Conservation (phyloP, 2,888 invertebrate species). For the Drosophila niveifrons region DNA sequence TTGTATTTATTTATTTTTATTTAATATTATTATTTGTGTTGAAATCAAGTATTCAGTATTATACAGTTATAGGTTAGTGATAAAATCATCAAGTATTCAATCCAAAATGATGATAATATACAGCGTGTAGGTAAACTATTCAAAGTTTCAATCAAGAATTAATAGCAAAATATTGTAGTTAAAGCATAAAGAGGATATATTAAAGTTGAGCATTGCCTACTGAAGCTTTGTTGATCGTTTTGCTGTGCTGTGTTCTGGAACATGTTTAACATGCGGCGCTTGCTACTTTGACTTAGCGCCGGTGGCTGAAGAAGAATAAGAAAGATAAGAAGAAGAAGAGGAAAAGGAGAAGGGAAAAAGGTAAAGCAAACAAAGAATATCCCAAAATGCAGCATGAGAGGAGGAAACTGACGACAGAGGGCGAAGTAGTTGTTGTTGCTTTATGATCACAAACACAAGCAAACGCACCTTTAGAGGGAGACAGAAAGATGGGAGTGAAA, state of each 20-base stretch:
- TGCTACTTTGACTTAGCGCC: constrained; percentile 77
- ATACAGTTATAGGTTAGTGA: too few relatives aligned
- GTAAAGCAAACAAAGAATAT: constrained; percentile 64
- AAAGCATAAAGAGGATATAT: constrained; percentile 17
- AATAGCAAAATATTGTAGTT: too few relatives aligned
- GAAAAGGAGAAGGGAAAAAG: constrained; percentile 32
- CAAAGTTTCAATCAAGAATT: too few relatives aligned
- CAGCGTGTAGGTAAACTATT: too few relatives aligned
- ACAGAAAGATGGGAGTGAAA: not conserved
- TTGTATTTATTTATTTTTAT: too few relatives aligned
- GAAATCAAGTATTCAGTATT: too few relatives aligned
- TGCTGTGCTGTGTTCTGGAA: constrained; percentile 57
- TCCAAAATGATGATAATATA: too few relatives aligned
- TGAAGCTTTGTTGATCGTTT: constrained; percentile 28
- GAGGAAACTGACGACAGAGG: constrained; percentile 23
- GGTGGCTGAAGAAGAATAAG: constrained; percentile 32
- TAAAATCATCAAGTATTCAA: too few relatives aligned
- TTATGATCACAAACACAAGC: constrained; percentile 27
- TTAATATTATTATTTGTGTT: too few relatives aligned
- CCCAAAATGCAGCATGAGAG: constrained; percentile 41
- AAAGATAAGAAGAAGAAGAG: constrained; percentile 8
- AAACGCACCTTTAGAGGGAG: not conserved
- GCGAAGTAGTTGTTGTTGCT: constrained; percentile 47
- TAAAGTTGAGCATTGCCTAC: not conserved
- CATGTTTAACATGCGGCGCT: constrained; percentile 79